Evolutionary conservation across 2,113 vertebrate species (phyloP).

Genomic region (Gasterosteus nipponicus): DNA sequence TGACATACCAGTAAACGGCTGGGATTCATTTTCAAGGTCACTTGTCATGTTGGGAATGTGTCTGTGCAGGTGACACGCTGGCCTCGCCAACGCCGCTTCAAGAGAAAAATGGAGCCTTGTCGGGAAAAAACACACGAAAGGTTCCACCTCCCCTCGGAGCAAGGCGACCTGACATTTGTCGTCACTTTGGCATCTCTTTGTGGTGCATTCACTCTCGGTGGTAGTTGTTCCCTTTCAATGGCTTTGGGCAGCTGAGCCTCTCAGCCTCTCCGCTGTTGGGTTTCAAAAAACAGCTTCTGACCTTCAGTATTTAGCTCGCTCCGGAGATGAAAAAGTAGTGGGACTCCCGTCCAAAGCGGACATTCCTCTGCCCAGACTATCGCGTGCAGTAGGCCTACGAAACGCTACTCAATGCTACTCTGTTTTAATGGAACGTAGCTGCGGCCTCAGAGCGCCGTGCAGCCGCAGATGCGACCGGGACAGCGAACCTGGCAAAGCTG

Average conservation of each 20-base stretch:
- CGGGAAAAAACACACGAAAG: not conserved
- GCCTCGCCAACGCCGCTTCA: constrained; percentile 5
- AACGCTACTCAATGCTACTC: not conserved
- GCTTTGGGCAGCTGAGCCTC: not conserved
- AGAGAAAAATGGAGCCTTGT: constrained; percentile 11
- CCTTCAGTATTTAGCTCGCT: not conserved
- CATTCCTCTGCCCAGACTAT: not conserved
- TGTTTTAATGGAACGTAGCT: not conserved
- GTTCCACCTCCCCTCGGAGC: not conserved
- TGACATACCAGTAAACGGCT: constrained; percentile 27
- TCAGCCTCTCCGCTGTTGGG: not conserved
- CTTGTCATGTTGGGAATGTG: constrained; percentile 30
- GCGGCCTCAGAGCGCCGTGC: not conserved
- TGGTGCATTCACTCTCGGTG: not conserved
- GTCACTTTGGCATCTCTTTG: not conserved
- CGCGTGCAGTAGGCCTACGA: not conserved
- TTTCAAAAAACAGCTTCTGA: not conserved
- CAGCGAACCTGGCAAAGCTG: not conserved
- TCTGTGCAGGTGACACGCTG: constrained; percentile 13
- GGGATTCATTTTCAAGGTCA: constrained; percentile 69
- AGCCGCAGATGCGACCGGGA: not conserved
- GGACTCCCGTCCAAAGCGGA: not conserved
- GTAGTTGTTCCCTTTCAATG: not conserved
- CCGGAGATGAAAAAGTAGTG: not conserved
- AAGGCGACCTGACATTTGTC: not conserved